phyloP scores from a whole-genome alignment of 2,113 vertebrate species.

The Petaurus breviceps region DNA sequence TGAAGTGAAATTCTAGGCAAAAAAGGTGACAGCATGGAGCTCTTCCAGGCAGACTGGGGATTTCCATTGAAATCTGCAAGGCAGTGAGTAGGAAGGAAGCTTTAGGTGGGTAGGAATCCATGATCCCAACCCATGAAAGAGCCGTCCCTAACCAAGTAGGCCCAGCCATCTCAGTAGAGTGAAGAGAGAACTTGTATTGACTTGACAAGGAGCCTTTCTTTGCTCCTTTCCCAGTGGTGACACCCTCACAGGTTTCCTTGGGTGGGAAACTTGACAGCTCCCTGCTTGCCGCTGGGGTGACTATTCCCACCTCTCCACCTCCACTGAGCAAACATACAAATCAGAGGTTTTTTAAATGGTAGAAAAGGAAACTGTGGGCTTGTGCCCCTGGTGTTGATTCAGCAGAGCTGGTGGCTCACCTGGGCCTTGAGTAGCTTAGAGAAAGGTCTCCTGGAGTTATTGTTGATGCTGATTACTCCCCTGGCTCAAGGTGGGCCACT shows the following conservation, averaged over 20 bases:
- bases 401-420: not conserved
- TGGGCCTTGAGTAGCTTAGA: not conserved
- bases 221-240: not conserved
- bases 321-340: not conserved
- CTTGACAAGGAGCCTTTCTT: not conserved
- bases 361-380: not conserved
- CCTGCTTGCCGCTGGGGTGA: not conserved
- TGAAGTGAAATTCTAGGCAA: not conserved
- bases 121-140: not conserved
- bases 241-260: not conserved
- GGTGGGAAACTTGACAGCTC: not conserved
- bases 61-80: not conserved
- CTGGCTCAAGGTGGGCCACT: not conserved
- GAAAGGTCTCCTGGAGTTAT: not conserved
- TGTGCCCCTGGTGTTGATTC: not conserved
- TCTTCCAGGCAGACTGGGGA: not conserved
- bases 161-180: not conserved
- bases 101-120: not conserved
- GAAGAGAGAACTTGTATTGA: not conserved
- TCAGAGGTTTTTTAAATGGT: not conserved
- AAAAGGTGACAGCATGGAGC: not conserved
- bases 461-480: not conserved
- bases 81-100: not conserved
- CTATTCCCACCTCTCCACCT: not conserved
- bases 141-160: not conserved